Evolutionary conservation across 2,113 vertebrate species (phyloP), one percentile per base, ranked within the genome.

Genomic region (Ancistrus triradiatus): DNA sequence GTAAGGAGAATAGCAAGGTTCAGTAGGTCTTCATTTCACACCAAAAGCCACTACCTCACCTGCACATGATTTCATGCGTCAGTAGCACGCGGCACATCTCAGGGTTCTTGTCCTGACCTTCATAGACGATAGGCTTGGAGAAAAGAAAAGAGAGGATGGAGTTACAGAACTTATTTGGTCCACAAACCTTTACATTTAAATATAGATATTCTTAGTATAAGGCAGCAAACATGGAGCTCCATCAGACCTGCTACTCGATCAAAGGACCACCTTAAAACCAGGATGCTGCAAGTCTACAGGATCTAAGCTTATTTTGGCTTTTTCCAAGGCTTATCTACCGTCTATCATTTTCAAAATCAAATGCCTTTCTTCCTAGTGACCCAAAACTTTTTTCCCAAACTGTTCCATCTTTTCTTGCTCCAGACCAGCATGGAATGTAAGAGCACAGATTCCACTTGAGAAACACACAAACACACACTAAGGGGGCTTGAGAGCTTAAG

Each of bases 31-130:
- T n/a, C n/a, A n/a, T n/a, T n/a, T n/a, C n/a, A n/a, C n/a, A n/a
- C n/a, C n/a, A n/a, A n/a, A n/a, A n/a, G n/a, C n/a, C n/a, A n/a
- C n/a, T 69, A 72, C 79, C 91, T 90, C 90, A 98, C 95, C 95
- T 98, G 93, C 95, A 98, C 95, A 98, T 98, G 88, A 98, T 98
- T 85, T 98, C 95, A 22, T 98, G 95, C 56, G 95, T 98, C 83
- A 98, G 91, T 73, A 98, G 86, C 72, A 98, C 95, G 84, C 95
- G 87, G 83, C 95, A 98, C 95, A 98, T 98, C 91, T 98, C 95
- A 11, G 95, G 95, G 79, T 98, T 98, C 87, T 98, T 98, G 86
- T 98, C 95, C 84, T 98, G 95, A 77, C 95, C 95, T 92, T 98
- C 95, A 53, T 98, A 98, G 53, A 98, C 83, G 80, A 98, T 98